Conservation (phyloP, 2,888 invertebrate genomes). For the Salpingus planirostris region DNA sequence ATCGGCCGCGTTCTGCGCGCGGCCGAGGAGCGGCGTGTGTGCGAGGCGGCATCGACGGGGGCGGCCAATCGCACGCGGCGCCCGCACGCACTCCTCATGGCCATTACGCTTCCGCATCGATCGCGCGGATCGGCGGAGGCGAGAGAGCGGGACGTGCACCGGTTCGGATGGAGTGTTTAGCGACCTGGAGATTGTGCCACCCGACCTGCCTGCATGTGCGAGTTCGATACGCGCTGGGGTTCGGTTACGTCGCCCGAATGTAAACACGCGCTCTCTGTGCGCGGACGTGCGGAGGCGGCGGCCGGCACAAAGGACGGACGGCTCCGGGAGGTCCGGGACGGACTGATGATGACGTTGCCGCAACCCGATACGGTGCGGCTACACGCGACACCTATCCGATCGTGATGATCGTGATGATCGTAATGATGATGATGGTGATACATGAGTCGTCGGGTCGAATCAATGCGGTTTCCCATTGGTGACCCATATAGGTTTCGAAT, state of each 20-base stretch:
- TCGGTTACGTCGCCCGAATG: conserved; percentile 7
- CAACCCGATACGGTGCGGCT: conserved; percentile 1
- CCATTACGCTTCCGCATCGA: conserved; percentile 39
- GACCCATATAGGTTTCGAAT: no score
- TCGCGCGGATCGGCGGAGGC: conserved; percentile 24
- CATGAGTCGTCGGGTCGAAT: no score
- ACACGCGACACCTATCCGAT: no score
- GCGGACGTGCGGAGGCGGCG: not conserved
- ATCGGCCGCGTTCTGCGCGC: conserved; percentile 32
- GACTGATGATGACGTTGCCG: conserved; percentile 9
- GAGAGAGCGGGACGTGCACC: conserved; percentile 26
- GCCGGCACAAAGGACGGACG: conserved; percentile 7
- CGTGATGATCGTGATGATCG: no score
- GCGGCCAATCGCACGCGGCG: conserved; percentile 38
- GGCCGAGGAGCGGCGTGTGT: conserved; percentile 15
- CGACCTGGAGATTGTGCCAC: conserved; percentile 15
- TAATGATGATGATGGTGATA: no score
- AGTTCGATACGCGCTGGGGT: conserved; percentile 11
- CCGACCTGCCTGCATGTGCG: conserved; percentile 7
- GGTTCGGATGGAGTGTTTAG: conserved; percentile 25
- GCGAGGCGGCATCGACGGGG: conserved; percentile 29
- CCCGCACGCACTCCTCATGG: conserved; percentile 41
- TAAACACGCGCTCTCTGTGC: conserved; percentile 3
- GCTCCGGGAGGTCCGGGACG: conserved; percentile 2
- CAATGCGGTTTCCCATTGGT: no score